Evolutionary conservation across 2,888 invertebrate species (phyloP), one percentile per base, ranked within the genome.

Genomic region (Nomada goodeniana): DNA sequence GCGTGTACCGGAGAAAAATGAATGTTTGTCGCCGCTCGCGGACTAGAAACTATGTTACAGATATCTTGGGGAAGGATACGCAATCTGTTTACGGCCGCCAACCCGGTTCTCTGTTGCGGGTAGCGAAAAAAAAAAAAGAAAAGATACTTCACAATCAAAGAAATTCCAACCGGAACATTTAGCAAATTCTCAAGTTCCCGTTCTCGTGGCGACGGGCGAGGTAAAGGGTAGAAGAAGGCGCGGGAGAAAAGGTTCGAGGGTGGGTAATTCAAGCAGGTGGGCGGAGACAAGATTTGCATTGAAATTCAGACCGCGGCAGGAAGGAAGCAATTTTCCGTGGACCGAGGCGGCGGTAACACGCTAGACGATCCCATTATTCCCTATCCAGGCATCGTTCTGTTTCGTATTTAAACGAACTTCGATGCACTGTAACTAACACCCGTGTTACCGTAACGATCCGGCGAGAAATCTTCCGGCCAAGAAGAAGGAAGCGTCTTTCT

Each of bases 341-440:
- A 53, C 53, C 13, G 72, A 67, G 71, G 74, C 20, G 64, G 26
- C 63, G 57, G 65, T 36, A 73, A 80, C 78, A 70, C 63, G 57
- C 63, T 47, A 60, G 59, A 55, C 76, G 72, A 73, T 63, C 80
- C 76, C 63, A 80, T 84, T 84, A 84, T 52, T 63, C 74, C 13
- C 52, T 53, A 59, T 69, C 79, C 13, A 7, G 76, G 73, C 80
- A 84, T 89, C 88, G 89, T 90, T 89, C 83, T 89, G 89, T 88
- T 89, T 86, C 82, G 85, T 88, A 89, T 90, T 89, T 88, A 90
- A 87, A 78, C 80, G 74, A 89, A 89, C 84, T 90, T 89, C 82
- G 81, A 86, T 84, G 78, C 83, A 23, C 86, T 85, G 87, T 85
- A 84, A 76, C 72, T 65, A 36, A 61, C 70, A 73, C 70, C 80